A percentile compares a stretch with the other conserved stretches of the same genome.
Evolutionary conservation across 2,888 invertebrate genomes (phyloP).

Genomic region (Nemoura dubitans): DNA sequence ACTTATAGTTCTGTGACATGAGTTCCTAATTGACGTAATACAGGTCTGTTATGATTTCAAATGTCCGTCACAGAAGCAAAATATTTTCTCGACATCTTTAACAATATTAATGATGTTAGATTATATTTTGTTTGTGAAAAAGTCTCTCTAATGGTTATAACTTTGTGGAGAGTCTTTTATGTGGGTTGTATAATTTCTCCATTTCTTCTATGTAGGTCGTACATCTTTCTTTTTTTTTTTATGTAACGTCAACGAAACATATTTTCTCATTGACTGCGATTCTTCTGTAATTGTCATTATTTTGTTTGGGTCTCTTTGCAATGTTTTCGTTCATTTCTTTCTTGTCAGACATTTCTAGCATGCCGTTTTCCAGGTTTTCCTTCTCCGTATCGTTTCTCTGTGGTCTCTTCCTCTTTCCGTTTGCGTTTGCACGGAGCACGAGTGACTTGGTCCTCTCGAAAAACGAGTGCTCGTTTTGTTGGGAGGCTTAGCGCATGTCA

Average conservation of each 20-base stretch:
- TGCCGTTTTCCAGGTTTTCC: background rate
- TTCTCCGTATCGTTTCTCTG: background rate
- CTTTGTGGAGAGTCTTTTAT: background rate
- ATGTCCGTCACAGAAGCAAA: background rate
- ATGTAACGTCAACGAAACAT: slow-evolving; percentile 15
- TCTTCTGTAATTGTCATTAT: background rate
- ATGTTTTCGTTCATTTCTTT: background rate
- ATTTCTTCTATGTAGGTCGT: background rate
- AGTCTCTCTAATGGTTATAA: background rate
- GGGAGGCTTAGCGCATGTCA: background rate
- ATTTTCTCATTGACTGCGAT: background rate
- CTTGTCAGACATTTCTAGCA: background rate
- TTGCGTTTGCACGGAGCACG: slow-evolving; percentile 23
- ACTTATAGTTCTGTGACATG: background rate
- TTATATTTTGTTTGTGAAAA: slow-evolving; percentile 16
- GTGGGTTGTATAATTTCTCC: background rate
- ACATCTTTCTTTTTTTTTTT: slow-evolving; percentile 13
- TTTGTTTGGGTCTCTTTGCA: background rate
- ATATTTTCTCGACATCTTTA: background rate
- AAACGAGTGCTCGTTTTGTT: background rate
- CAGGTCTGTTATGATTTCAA: slow-evolving; percentile 21
- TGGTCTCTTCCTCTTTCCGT: background rate
- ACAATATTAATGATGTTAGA: background rate
- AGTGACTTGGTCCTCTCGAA: background rate
- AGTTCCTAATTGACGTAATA: slow-evolving; percentile 40